These are phyloP conservation scores for Caenorhabditis briggsae DNA, from an alignment of 1,140 invertebrate genomes.

Conservation along the genomic window DNA sequence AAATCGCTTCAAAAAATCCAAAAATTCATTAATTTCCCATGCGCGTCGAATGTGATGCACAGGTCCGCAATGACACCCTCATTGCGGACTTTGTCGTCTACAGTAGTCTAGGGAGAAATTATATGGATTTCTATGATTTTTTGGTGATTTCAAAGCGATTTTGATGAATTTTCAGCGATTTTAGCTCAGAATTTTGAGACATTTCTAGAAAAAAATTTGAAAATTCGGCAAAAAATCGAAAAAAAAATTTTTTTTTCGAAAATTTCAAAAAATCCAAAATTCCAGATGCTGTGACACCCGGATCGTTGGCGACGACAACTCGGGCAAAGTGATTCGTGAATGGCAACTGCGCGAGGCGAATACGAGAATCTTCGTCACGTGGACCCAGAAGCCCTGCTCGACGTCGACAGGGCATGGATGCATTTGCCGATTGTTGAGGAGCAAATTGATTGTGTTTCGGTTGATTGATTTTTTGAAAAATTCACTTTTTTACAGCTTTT, in stretches of 20 bases:
- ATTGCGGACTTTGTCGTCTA: no score
- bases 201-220: no score
- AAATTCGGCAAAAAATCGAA: no score
- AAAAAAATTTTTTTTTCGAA: no score
- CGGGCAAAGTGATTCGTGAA: constrained; percentile 69
- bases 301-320: constrained; percentile 85
- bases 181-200: no score
- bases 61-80: no score
- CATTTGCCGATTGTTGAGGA: constrained; percentile 57
- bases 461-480: not conserved
- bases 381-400: constrained; percentile 53
- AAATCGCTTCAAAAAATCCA: not conserved
- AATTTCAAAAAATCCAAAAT: no score
- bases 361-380: constrained; percentile 57
- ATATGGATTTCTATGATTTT: not conserved
- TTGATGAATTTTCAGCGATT: not conserved
- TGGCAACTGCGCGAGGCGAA: constrained; percentile 70
- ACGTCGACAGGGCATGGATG: constrained; percentile 61
- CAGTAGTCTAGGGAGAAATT: no score
- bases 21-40: not conserved
- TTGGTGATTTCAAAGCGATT: not conserved
- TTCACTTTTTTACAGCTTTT: not conserved
- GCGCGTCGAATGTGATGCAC: no score
- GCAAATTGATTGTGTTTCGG: constrained; percentile 4
- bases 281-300: constrained; percentile 89